A percentile compares a stretch with the other conserved stretches of the same genome.
These are phyloP conservation scores for Parascotia fuliginaria DNA, from an alignment of 2,888 invertebrate genomes.

Conservation along the genomic window DNA sequence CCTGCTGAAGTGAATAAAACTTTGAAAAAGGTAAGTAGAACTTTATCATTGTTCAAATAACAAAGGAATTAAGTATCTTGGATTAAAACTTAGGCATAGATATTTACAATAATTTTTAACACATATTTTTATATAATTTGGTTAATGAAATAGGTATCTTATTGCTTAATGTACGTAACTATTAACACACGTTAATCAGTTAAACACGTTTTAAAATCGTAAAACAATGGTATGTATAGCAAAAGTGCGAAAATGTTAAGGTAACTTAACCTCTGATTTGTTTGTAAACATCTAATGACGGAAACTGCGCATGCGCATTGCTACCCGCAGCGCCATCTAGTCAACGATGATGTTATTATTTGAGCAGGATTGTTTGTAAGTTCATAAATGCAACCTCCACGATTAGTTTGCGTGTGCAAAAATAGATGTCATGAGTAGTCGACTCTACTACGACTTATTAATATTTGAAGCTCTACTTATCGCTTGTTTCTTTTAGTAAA, in stretches of 20 bases:
- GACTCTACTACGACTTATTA: not conserved
- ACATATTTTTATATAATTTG: no score
- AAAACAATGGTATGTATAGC: not conserved
- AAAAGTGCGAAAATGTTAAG: not conserved
- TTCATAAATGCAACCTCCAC: not conserved
- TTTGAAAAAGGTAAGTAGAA: conserved; percentile 87
- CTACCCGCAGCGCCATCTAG: conserved; percentile 12
- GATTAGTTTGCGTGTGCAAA: not conserved
- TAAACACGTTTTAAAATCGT: not conserved
- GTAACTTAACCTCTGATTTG: conserved; percentile 23
- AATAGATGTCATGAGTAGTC: conserved; percentile 7
- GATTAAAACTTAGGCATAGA: no score
- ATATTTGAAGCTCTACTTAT: no score
- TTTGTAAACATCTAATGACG: conserved; percentile 37
- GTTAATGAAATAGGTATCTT: no score
- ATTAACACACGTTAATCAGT: not conserved
- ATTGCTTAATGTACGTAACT: no score
- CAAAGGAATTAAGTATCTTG: no score
- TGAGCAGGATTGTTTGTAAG: not conserved
- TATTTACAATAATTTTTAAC: no score
- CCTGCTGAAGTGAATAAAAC: conserved; percentile 81
- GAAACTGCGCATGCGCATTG: not conserved
- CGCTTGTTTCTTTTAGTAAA: no score
- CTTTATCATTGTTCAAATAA: not conserved
- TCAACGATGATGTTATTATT: not conserved